Base-by-base conservation (phyloP, 2,113 vertebrate species). In the Cyanistes caeruleus region DNA sequence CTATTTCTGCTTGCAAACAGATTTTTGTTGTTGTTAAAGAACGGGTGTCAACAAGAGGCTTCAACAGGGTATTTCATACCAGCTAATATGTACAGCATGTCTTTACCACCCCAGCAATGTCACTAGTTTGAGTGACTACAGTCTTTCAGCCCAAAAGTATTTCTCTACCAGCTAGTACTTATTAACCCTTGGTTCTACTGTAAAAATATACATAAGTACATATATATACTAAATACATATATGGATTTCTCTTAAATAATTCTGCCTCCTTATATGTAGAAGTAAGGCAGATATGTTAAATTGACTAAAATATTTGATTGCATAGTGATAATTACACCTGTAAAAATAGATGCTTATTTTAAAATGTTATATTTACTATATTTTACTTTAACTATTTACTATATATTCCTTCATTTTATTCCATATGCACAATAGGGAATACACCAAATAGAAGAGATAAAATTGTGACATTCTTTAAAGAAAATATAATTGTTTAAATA, bases 1-100 rank as follows among this genome's bases (percentile, higher is more conserved):
- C 83, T 82, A 78, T 59, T 93, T 81, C 77, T 93, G 83, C 93
- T 92, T 97, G 92, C 90, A 96, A 94, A 95, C 82, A 97, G 85
- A 87, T 87, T 89, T 92, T 73, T 94, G 28, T 70, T 96, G 79
- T 91, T 93, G 75, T 92, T 62, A 64, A 87, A 89, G 75, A 77
- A 95, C 17, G 25, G 43, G 24, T 77, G 39, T 93, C 87, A 97
- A 94, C 75, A 93, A 65, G 33, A 83, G 53, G 46, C 64, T 92
- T 95, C 58, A 95, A 58, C 51, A 81, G 94, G 72, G 8, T 84
- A 93, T 90, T 97, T 94, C 49, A 49, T 64, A 92, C 15, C 19
- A 86, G 44, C 79, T 96, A 87, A 90, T 91, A 84, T 63, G 69
- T 56, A 91, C 70, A 97, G 69, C 31, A 59, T 30, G 27, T 25